Conservation (phyloP, 2,797 vertebrate species). For the Pseudochaenichthys georgianus region DNA sequence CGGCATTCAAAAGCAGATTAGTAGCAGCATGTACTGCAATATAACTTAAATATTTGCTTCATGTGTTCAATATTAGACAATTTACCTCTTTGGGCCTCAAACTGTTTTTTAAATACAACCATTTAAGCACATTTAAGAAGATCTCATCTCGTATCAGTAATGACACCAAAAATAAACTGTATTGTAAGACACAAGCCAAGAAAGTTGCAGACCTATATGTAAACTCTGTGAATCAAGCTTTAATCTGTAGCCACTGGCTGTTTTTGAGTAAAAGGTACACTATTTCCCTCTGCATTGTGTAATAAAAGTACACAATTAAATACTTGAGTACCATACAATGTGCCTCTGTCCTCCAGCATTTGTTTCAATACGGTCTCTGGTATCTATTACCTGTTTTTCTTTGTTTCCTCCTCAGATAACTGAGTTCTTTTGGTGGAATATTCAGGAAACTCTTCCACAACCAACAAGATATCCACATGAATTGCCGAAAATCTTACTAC, state of each 20-base stretch:
- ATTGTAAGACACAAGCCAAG: neutral
- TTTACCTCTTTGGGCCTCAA: neutral
- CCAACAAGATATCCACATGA: conserved; percentile 32
- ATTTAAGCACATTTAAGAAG: neutral
- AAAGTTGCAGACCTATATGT: neutral
- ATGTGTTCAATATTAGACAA: neutral
- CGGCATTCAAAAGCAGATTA: neutral
- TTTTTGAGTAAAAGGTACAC: neutral
- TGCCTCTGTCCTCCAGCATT: neutral
- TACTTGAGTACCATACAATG: neutral
- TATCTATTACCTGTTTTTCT: conserved; percentile 28
- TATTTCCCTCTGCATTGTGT: neutral
- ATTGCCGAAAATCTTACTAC: conserved; percentile 11
- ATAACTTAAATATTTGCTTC: neutral
- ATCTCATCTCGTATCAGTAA: neutral
- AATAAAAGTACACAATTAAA: neutral
- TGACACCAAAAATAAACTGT: neutral
- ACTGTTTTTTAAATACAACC: neutral
- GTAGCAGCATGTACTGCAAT: neutral
- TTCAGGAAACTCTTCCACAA: conserved; percentile 36
- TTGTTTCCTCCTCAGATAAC: conserved; percentile 82
- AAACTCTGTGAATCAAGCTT: no score
- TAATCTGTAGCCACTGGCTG: no score
- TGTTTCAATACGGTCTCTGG: neutral
- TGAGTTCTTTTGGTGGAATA: conserved; percentile 73